These are phyloP conservation scores for Eptatretus burgeri DNA, from an alignment of 2,113 vertebrate genomes.

Conservation along the genomic window DNA sequence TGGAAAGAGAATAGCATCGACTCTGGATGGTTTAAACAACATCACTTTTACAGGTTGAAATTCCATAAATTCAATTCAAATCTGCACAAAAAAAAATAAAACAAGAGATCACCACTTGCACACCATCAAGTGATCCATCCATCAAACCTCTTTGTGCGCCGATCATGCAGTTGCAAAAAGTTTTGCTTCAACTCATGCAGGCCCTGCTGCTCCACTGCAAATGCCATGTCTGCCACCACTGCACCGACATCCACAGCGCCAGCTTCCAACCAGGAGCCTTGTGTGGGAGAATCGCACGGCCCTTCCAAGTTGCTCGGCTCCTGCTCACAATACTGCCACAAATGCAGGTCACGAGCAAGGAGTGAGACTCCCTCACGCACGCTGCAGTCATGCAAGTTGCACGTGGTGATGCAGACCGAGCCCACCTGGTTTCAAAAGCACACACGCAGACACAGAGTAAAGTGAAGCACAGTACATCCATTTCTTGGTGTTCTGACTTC, in stretches of 20 bases:
- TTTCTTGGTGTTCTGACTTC: background rate
- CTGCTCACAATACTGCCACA: constrained; percentile 59
- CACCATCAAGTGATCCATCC: too few relatives aligned
- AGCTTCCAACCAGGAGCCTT: constrained; percentile 74
- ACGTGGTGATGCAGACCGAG: constrained; percentile 47
- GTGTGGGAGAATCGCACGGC: background rate
- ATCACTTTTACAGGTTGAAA: too few relatives aligned
- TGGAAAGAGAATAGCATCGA: too few relatives aligned
- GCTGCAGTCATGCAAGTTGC: constrained; percentile 81
- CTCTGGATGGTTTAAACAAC: too few relatives aligned
- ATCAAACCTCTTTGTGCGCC: constrained; percentile 36
- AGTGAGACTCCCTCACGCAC: constrained; percentile 79
- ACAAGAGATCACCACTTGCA: too few relatives aligned
- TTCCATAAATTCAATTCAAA: too few relatives aligned
- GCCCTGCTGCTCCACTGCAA: constrained; percentile 62
- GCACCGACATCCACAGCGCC: constrained; percentile 63
- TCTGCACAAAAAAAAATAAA: too few relatives aligned
- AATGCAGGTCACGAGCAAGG: constrained; percentile 53
- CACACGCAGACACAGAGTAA: background rate
- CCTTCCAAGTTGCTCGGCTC: constrained; percentile 20
- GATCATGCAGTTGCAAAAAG: constrained; percentile 66
- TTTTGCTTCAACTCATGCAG: constrained; percentile 73
- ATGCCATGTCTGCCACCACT: constrained; percentile 60
- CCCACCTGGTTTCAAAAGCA: constrained; percentile 28
- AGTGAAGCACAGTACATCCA: background rate